Evolutionary conservation across 2,113 vertebrate species (phyloP).

Genomic region (Ictalurus furcatus): DNA sequence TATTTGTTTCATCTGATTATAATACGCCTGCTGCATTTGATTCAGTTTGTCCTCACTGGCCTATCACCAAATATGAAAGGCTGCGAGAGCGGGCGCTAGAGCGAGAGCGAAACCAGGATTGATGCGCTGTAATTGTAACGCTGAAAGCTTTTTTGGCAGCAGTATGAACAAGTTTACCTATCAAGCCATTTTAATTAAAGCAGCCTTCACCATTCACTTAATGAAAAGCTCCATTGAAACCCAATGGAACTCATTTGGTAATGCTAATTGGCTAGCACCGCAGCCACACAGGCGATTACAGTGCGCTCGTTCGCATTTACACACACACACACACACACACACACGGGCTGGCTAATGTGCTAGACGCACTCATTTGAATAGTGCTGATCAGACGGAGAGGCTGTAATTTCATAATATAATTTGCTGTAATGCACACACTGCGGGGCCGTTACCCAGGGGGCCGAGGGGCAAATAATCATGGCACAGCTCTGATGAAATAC

Average conservation of each 20-base stretch:
- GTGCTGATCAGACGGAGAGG: constrained; percentile 56
- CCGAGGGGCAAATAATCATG: constrained; percentile 48
- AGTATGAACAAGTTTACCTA: constrained; percentile 54
- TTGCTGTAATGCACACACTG: constrained; percentile 55
- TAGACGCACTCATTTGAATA: constrained; percentile 56
- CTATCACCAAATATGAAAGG: not conserved
- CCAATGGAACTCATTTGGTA: constrained; percentile 59
- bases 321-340: constrained; percentile 18
- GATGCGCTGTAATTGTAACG: constrained; percentile 53
- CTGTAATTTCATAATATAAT: constrained; percentile 64
- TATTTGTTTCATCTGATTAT: not conserved
- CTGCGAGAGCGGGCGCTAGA: not conserved
- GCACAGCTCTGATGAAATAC: constrained; percentile 46
- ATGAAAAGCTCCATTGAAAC: constrained; percentile 62
- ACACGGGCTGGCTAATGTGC: constrained; percentile 27
- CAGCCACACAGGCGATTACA: constrained; percentile 50
- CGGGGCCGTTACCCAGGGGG: constrained; percentile 45
- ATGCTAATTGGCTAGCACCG: constrained; percentile 51
- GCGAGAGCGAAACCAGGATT: constrained; percentile 16
- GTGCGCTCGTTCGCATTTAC: not conserved
- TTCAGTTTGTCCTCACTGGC: constrained; percentile 29
- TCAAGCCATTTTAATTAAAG: constrained; percentile 67
- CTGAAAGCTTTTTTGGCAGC: constrained; percentile 59
- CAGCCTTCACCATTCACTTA: constrained; percentile 57
- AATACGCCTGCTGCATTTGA: not conserved